Base-by-base conservation (phyloP, 2,797 vertebrate genomes). In the Poecilia wingei region DNA sequence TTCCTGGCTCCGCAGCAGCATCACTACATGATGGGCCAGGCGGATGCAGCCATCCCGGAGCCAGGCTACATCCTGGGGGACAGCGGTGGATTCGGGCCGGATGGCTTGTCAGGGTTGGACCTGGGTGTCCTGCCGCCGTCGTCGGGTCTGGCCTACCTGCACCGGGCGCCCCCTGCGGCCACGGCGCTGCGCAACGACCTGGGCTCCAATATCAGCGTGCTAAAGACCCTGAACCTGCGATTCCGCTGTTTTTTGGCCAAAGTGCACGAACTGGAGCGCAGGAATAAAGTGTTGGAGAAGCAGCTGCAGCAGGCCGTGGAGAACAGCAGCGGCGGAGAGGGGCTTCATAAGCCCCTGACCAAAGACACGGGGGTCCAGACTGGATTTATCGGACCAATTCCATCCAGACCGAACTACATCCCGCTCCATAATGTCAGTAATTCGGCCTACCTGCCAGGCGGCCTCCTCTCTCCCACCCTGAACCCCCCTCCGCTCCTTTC, bases 241-340 rank as follows among this genome's bases (percentile, higher is more conserved):
- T 98, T 98, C 92, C 96, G 97, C 74, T 98, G 97, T 91, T 98
- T 98, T 86, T 81, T 98, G 89, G 97, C 97, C 79, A 97, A 97
- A 88, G 97, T 98, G 71, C 97, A 98, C 39, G 97, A 98, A 89
- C 89, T 98, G 84, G 97, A 98, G 93, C 96, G 97, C 72, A 94
- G 97, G 55, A 98, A 98, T 90, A 97, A 97, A 87, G 96, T 96
- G 47, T 79, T 98, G 94, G 97, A 98, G 94, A 97, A 97, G 89
- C 97, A 97, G 93, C 95, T 98, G 83, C 97, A 97, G 92, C 96
- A 96, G 90, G 97, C 97, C 1, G 85, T 95, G 39, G 95, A 96
- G 53, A 94, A 87, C 0, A 89, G 82, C 64, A 47, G 78, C 10
- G 70, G 84, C 39, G 93, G 86, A 78, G 91, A 92, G 25, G 83